These are phyloP conservation scores for Chironomus tentans DNA, from an alignment of 2,888 invertebrate genomes.

Conservation along the genomic window DNA sequence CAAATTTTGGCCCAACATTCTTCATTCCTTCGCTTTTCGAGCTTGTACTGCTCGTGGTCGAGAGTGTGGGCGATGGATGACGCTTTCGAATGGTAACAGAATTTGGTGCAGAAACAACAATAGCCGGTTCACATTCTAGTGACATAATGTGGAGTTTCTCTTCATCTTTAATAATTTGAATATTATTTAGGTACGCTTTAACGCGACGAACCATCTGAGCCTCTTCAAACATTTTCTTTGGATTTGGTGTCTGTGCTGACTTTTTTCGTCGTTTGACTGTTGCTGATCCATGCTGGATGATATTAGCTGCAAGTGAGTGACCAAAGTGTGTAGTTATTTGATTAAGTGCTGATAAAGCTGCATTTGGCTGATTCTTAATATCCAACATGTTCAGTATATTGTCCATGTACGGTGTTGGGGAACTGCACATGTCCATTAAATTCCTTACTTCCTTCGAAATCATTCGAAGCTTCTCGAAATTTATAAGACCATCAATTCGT, in stretches of 20 bases:
- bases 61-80: constrained; percentile 87
- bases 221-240: constrained; percentile 98
- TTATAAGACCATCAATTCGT: constrained; percentile 76
- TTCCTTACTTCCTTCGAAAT: constrained; percentile 92
- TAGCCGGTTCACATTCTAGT: constrained; percentile 72
- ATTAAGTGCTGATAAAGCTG: constrained; percentile 80
- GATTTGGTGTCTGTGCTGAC: constrained; percentile 82
- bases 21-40: constrained; percentile 70
- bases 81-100: constrained; percentile 55
- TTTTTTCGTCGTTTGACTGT: constrained; percentile 86
- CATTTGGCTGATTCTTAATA: constrained; percentile 75
- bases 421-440: constrained; percentile 90
- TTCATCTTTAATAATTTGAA: constrained; percentile 89
- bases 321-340: constrained; percentile 70
- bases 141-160: constrained; percentile 81
- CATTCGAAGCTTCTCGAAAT: constrained; percentile 98
- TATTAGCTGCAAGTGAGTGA: constrained; percentile 9
- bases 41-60: constrained; percentile 85
- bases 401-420: constrained; percentile 51
- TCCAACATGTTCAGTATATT: constrained; percentile 79
- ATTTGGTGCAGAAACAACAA: constrained; percentile 46
- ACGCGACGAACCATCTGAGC: constrained; percentile 97
- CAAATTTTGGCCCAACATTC: constrained; percentile 59
- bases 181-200: constrained; percentile 86
- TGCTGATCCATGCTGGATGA: constrained; percentile 51